Evolutionary conservation across 1,140 invertebrate species (phyloP), one percentile per base, ranked within the genome.

Genomic region (Hypsibius dujardini): DNA sequence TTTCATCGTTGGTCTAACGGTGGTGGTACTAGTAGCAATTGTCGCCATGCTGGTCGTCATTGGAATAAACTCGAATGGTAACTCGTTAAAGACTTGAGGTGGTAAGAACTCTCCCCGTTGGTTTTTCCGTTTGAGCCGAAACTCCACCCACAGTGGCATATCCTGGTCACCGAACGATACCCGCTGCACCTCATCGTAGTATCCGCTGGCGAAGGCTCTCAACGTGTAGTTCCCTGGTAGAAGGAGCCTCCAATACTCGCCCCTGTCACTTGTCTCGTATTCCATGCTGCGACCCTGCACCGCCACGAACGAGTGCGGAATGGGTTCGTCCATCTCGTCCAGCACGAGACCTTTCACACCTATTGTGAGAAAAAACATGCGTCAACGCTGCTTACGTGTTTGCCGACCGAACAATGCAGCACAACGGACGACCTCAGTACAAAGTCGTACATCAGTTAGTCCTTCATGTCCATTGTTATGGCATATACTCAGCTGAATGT

Each of bases 241-340:
- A 2, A 92, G 80, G 47, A 92, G 87, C 73, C 90, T 84, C 90
- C 90, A 93, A 80, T 90, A 94, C 81, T 94, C 90, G n/a, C 91
- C 91, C 75, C 90, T 88, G 78, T 89, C 88, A 1, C 90, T 92
- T 2, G 88, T 90, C 76, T 88, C 87, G 78, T 91, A 92, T 28
- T 87, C 87, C 71, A 93, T 88, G 77, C 92, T 88, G 47, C 90
- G 84, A 0, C 86, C 85, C 79, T 90, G 90, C 1, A 95, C 85
- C 77, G 89, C 89, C 47, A 96, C 79, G 1, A 85, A 85, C 28
- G 89, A 90, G 70, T 87, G 87, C 74, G 89, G 87, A 46, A 96
- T 84, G 0, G 90, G 88, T 78, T 87, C 86, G 7, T 87, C 88
- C 74, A 85, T 84, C 72, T 87, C 85, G 79, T 95, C 89, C 75